Conservation (phyloP, 2,113 vertebrate species). For the Mobula birostris region DNA sequence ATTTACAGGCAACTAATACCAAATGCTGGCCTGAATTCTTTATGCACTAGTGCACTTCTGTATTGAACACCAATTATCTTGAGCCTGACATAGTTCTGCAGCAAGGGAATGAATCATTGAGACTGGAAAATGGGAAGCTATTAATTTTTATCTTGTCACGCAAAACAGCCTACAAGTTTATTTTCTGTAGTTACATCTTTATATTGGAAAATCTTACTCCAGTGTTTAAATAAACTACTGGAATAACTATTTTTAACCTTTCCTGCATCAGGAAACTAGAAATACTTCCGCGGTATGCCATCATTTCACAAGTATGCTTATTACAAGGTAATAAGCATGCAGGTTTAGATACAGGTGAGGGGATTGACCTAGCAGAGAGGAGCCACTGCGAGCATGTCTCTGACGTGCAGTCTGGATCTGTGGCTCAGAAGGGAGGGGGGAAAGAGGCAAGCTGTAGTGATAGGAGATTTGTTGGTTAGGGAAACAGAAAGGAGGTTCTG, state of each 20-base stretch:
- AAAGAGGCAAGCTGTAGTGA: too few relatives aligned
- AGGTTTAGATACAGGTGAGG: too few relatives aligned
- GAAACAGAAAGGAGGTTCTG: too few relatives aligned
- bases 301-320: too few relatives aligned
- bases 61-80: constrained; percentile 23
- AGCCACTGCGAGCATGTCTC: too few relatives aligned
- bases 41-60: not conserved
- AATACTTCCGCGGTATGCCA: too few relatives aligned
- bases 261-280: not conserved
- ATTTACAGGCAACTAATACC: not conserved
- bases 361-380: too few relatives aligned
- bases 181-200: constrained; percentile 12
- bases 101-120: constrained; percentile 35
- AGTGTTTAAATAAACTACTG: not conserved
- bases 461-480: too few relatives aligned
- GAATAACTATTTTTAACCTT: not conserved
- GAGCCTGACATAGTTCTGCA: not conserved
- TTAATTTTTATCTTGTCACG: constrained; percentile 35
- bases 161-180: constrained; percentile 4
- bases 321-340: too few relatives aligned
- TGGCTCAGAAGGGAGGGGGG: too few relatives aligned
- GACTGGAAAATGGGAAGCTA: constrained; percentile 30
- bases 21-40: constrained; percentile 21
- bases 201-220: not conserved
- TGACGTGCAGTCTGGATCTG: too few relatives aligned